Evolutionary conservation across 2,797 vertebrate genomes (phyloP).

Genomic region (Trichosurus vulpecula): DNA sequence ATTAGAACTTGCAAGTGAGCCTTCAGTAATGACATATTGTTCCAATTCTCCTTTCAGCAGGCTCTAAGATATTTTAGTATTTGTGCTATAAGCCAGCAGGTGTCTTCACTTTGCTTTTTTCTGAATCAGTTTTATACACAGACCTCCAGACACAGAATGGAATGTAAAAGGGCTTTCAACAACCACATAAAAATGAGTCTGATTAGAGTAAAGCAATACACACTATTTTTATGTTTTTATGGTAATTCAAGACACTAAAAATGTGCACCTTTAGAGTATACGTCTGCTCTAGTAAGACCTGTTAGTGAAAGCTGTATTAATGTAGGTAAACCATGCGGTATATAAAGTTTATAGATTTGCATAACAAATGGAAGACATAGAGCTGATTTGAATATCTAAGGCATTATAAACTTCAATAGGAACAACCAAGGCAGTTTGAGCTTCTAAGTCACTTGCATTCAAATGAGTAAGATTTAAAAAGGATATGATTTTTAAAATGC

Average conservation of each 20-base stretch:
- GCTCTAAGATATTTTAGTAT: constrained; percentile 89
- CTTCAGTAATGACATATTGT: constrained; percentile 92
- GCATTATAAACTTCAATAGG: constrained; percentile 84
- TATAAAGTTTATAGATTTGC: constrained; percentile 83
- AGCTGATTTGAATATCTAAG: constrained; percentile 87
- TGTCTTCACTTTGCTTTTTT: constrained; percentile 93
- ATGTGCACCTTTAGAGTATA: constrained; percentile 81
- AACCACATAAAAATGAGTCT: constrained; percentile 87
- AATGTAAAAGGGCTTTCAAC: constrained; percentile 87
- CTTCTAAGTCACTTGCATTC: constrained; percentile 81
- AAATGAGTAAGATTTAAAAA: constrained; percentile 83
- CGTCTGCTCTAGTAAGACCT: constrained; percentile 80
- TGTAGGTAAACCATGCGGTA: constrained; percentile 83
- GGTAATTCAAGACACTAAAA: constrained; percentile 85
- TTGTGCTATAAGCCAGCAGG: constrained; percentile 93
- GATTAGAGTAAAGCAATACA: constrained; percentile 84
- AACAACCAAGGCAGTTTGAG: constrained; percentile 82
- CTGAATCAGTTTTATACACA: constrained; percentile 91
- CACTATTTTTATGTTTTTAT: constrained; percentile 86
- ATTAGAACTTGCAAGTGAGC: constrained; percentile 93
- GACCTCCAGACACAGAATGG: constrained; percentile 93
- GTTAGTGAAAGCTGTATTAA: constrained; percentile 83
- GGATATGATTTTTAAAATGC: constrained; percentile 79
- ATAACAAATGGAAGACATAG: constrained; percentile 84
- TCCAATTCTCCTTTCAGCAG: constrained; percentile 89